These are phyloP conservation scores for Cacatua alba DNA, from an alignment of 2,113 vertebrate species.

Conservation along the genomic window DNA sequence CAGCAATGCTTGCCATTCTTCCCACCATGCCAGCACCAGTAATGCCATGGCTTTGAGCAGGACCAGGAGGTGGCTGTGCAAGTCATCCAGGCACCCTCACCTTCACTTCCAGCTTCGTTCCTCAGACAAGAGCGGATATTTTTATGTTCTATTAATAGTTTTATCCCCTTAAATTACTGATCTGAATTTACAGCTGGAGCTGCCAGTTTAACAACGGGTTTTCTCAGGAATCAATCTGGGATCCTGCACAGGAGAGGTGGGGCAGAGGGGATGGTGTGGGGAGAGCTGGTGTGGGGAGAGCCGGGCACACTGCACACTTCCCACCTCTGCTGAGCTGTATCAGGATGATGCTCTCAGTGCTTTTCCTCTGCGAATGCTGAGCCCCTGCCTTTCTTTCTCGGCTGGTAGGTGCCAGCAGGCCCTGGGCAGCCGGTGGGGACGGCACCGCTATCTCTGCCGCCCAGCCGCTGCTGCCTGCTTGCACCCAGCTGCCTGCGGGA, in stretches of 20 bases:
- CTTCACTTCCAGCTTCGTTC: neutral
- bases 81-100: neutral
- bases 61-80: neutral
- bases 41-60: neutral
- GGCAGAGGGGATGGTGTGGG: neutral
- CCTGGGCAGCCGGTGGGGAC: neutral
- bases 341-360: neutral
- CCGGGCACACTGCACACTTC: neutral
- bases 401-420: neutral
- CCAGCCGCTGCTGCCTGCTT: slow-evolving; percentile 1
- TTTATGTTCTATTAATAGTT: slow-evolving; percentile 36
- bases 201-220: neutral
- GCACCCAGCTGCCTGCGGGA: slow-evolving; percentile 47
- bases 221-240: neutral
- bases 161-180: slow-evolving; percentile 55
- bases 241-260: neutral
- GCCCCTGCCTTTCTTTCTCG: neutral
- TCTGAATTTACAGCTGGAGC: slow-evolving; percentile 30
- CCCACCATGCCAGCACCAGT: accelerated
- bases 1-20: neutral
- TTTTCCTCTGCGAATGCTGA: accelerated
- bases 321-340: neutral
- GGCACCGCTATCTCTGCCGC: slow-evolving; percentile 19
- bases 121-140: neutral
- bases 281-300: neutral